Base-by-base conservation (phyloP, 2,113 vertebrate genomes). In the Todiramphus saurophagus region DNA sequence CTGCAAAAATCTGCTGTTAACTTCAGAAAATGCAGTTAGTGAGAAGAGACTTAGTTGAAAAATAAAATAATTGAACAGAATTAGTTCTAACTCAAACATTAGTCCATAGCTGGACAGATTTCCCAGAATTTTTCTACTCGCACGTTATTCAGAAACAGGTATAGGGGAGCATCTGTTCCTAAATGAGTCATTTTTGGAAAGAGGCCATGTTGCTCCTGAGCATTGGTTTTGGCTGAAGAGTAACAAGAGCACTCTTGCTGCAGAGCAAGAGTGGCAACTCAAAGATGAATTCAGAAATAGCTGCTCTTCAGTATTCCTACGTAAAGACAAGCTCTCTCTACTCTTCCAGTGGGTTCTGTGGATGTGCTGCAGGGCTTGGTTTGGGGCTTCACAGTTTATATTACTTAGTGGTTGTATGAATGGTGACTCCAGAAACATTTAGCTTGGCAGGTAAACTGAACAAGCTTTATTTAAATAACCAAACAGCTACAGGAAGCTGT, bases 401-500 rank as follows among this genome's bases (percentile, higher is more conserved):
- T 87, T 94, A 59, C 3, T 11, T 51, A 35, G 81, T 69, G 77
- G 66, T 72, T 91, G 35, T 93, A 83, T 81, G 90, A 90, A 35
- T n/a, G 66, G 74, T 56, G 74, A 53, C 76, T 95, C 84, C 82
- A 87, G 69, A 82, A 92, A 88, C 44, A 15, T 80, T 84, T 87
- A 78, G 44, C 87, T 94, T 95, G 96, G 94, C 92, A 84, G 46
- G 66, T 62, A 82, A 70, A 91, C 86, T 80, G 77, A 91, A 33
- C 15, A 27, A 87, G n/a, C 74, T 87, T 90, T 92, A 60, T 94
- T 87, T 83, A 55, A 91, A 66, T 66, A 87, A 79, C 69, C 81
- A 83, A 37, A 15, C 69, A 96, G 90, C 94, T 94, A 94, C 75
- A 85, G 87, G 58, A 92, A 73, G 50, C 58, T 73, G 43, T 83